Base-by-base conservation (phyloP, 2,113 vertebrate genomes). In the Andinoacara biseriatus region DNA sequence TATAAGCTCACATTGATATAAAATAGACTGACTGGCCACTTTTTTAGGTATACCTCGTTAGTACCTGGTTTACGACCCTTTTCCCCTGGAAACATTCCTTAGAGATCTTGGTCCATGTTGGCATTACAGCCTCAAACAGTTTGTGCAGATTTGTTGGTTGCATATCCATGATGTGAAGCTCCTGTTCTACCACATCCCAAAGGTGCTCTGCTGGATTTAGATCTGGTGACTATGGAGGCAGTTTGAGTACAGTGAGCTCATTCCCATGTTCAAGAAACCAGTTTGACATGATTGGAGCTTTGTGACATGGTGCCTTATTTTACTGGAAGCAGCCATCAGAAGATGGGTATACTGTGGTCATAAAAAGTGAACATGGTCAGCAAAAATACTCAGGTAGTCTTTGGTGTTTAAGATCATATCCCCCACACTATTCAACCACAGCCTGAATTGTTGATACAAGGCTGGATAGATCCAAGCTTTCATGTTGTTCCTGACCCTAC, bases 21-120 rank as follows among this genome's bases (percentile, higher is more conserved):
- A 61, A 75, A 35, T 84, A 63, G 63, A 67, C 40, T 67, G 10
- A 7, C 63, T 67, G 63, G 40, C 43, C 38, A 18, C 38, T 67
- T 26, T 65, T 63, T 63, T 24, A 5, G 22, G 62, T 67, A 22
- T 22, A 67, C 13, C 17, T 65, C 46, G 5, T 26, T 46, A 65
- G 62, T 26, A 67, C 63, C 22, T 46, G 22, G 22, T 46, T 67
- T 14, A 22, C 2, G 26, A 3, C 38, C 40, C 22, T 49, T 49
- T 67, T 1, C 8, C 22, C 7, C 40, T 67, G 40, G 46, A 69
- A 69, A 69, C 63, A 69, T 69, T 49, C 15, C 24, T 69, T 24
- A 49, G 26, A 2, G 22, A 69, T 49, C 29, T 69, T 69, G 63
- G 22, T 26, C 43, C 43, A 69, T 69, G 13, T 49, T 52, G 24